phyloP scores from a whole-genome alignment of 2,113 vertebrate species.

The Podiceps cristatus region DNA sequence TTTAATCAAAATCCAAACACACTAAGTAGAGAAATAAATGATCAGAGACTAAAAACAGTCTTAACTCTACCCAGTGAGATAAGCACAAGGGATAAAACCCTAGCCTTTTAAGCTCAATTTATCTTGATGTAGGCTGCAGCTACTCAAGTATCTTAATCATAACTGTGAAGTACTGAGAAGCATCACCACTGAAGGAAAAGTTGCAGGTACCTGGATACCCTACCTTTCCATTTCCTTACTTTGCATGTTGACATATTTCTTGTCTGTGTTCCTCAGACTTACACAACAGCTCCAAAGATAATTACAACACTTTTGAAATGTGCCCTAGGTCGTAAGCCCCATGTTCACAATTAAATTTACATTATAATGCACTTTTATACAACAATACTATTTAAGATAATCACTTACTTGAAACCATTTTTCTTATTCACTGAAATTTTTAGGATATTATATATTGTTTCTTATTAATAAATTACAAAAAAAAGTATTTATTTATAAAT shows the following conservation, averaged over 20 bases:
- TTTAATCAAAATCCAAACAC: neutral
- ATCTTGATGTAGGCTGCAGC: neutral
- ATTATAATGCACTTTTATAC: neutral
- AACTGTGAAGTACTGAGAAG: neutral
- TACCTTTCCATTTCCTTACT: neutral
- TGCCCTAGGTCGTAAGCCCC: neutral
- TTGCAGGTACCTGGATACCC: neutral
- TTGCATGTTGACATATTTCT: neutral
- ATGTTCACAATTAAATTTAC: neutral
- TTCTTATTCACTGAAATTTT: neutral
- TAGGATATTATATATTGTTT: neutral
- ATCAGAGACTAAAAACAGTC: neutral
- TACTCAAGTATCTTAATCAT: neutral
- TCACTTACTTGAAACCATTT: neutral
- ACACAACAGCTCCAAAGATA: neutral
- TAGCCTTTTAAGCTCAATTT: neutral
- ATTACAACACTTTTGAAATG: neutral
- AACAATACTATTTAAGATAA: neutral
- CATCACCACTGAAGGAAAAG: neutral
- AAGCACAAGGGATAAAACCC: neutral
- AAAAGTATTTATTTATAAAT: neutral
- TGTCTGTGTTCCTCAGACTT: neutral
- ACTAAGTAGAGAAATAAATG: neutral
- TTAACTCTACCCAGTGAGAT: neutral
- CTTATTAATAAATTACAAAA: neutral